phyloP scores from a whole-genome alignment of 2,113 vertebrate species.

The Anthoscopus minutus region DNA sequence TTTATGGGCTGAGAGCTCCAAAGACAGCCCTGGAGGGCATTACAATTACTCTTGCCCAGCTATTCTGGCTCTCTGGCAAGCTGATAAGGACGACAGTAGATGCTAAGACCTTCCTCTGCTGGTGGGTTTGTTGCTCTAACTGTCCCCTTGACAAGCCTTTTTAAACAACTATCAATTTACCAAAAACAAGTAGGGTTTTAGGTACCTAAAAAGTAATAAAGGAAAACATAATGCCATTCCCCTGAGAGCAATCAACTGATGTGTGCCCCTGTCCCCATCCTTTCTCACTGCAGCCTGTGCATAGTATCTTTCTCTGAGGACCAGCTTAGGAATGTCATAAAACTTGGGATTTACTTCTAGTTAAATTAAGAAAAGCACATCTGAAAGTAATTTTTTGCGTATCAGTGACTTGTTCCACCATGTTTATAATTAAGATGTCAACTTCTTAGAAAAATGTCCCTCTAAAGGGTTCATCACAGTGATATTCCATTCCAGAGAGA shows the following conservation, averaged over 20 bases:
- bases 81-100: neutral
- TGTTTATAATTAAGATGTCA: neutral
- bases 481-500: neutral
- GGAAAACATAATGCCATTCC: neutral
- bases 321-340: neutral
- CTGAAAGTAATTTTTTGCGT: neutral
- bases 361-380: neutral
- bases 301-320: neutral
- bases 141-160: neutral
- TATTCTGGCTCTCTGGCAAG: neutral
- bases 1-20: neutral
- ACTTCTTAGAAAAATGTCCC: neutral
- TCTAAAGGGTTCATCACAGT: neutral
- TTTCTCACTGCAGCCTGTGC: neutral
- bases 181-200: neutral
- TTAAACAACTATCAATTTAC: neutral
- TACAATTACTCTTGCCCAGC: neutral
- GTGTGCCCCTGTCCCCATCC: too few relatives aligned
- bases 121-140: neutral
- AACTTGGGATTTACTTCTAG: neutral
- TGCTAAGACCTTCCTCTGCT: neutral
- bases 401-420: neutral
- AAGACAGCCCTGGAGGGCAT: neutral
- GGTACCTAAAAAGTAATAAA: slow-evolving; percentile 18
- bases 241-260: neutral